Percentiles rank a stretch among this genome's conserved stretches.
Evolutionary conservation across 2,113 vertebrate genomes (phyloP).

Genomic region (Arothron firmamentum): DNA sequence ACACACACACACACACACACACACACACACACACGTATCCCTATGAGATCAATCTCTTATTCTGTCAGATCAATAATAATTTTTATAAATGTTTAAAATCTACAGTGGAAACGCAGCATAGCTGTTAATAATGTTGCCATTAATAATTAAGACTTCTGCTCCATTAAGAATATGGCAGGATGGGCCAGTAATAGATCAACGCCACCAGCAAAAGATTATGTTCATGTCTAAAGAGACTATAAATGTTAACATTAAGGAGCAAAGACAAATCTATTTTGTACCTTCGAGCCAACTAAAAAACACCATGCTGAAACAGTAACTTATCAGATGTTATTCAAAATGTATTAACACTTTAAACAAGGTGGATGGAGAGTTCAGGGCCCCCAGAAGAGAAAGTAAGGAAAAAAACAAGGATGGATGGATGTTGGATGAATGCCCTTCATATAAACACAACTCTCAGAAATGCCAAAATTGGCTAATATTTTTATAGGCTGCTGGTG

Average conservation of each 20-base stretch:
- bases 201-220: slow-evolving; percentile 32
- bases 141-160: slow-evolving; percentile 61
- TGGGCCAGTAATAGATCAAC: slow-evolving; percentile 44
- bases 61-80: slow-evolving; percentile 67
- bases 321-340: too few species aligned
- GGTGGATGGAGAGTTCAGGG: too few species aligned
- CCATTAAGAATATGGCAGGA: slow-evolving; percentile 54
- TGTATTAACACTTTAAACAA: too few species aligned
- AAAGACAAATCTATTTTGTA: slow-evolving; percentile 1
- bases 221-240: slow-evolving; percentile 36
- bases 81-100: slow-evolving; percentile 71
- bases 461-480: not conserved
- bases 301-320: too few species aligned
- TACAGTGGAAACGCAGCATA: slow-evolving; percentile 35
- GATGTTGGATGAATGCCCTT: too few species aligned
- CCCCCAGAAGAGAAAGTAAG: too few species aligned
- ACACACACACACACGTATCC: not conserved
- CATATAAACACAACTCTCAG: not conserved
- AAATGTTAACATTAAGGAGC: slow-evolving; percentile 54
- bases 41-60: slow-evolving; percentile 51
- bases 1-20: slow-evolving; percentile 13
- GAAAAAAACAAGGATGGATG: too few species aligned
- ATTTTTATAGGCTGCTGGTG: too few species aligned
- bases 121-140: slow-evolving; percentile 62
- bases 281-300: not conserved